Conservation (phyloP, 2,888 invertebrate species). For the Drosophila lutescens region DNA sequence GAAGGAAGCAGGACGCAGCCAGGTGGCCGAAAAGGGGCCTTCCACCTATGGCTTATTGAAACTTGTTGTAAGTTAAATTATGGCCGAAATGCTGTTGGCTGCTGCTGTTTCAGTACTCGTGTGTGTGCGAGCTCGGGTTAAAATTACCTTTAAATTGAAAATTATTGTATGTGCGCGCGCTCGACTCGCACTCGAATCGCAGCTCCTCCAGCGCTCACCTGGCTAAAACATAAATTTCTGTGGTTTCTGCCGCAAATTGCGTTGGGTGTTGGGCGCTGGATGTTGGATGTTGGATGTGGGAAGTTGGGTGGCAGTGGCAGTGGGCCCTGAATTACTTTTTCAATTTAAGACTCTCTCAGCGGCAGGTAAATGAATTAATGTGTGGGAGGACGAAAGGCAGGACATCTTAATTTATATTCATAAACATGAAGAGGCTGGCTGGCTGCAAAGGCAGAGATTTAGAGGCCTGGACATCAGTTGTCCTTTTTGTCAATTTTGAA, state of each 20-base stretch:
- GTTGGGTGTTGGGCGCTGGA: slow-evolving; percentile 26
- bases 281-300: neutral
- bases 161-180: slow-evolving; percentile 77
- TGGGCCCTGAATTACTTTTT: slow-evolving; percentile 72
- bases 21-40: slow-evolving; percentile 40
- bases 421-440: slow-evolving; percentile 41
- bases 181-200: slow-evolving; percentile 58
- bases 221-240: slow-evolving; percentile 71
- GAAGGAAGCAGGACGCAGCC: slow-evolving; percentile 18
- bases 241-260: slow-evolving; percentile 68
- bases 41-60: slow-evolving; percentile 71
- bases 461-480: slow-evolving; percentile 49
- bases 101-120: slow-evolving; percentile 33
- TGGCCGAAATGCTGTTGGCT: slow-evolving; percentile 65
- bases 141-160: slow-evolving; percentile 79
- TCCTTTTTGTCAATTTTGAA: slow-evolving; percentile 61
- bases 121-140: slow-evolving; percentile 42
- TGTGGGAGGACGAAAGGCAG: slow-evolving; percentile 23
- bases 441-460: slow-evolving; percentile 17
- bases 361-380: slow-evolving; percentile 74
- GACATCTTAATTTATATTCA: slow-evolving; percentile 66
- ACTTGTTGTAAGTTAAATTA: slow-evolving; percentile 79
- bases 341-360: slow-evolving; percentile 61
- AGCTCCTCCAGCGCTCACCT: slow-evolving; percentile 30
- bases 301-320: slow-evolving; percentile 12